Base-by-base conservation (phyloP, 30 jellyfish, hydroid and myxozoan species). In the Sanderia malayensis region DNA sequence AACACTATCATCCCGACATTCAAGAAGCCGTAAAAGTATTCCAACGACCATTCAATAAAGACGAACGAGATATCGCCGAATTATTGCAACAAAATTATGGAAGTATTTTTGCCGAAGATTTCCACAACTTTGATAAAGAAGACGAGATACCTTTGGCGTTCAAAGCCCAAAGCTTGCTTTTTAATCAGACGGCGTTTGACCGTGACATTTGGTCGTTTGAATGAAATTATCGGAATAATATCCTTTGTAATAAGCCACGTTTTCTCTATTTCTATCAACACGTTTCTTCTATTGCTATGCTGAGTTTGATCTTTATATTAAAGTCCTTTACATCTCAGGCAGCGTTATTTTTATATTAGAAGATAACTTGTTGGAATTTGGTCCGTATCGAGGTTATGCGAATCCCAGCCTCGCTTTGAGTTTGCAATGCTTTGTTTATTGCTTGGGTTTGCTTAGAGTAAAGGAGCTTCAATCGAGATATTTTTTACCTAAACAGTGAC, bases 1-100 rank as follows among this genome's bases (percentile, higher is more conserved):
- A 90, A 24, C 99, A 93, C 41, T 93, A 72, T 71, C 57, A 59
- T 44, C 77, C 96, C 0, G 96, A 80, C 13, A 73, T 93, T 46
- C 80, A 70, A 31, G 79, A 73, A 27, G 73, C 87, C 21, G 88
- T 81, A 30, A 89, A 83, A 25, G 71, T 57, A 46, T 92, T 92
- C 80, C 79, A 68, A 20, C 61, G 79, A 49, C 92, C 85, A 0
- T 68, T 85, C 57, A 68, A 70, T 11, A 65, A 66, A 27, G 80
- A 62, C 17, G 98, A 92, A 61, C 62, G 59, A 25, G 98, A 79
- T 20, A 24, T 92, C 2, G 52, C 87, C 22, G 81, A 76, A 8
- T 57, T 28, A 44, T 67, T 84, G 46, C 93, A 83, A 46, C 0
- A 22, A 10, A 45, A 76, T 13, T 73, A 63, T 73, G 95, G 82